Percentiles rank a stretch among this genome's conserved stretches.
These are phyloP conservation scores for Bombus difficillimus DNA, from an alignment of 1,140 invertebrate species.

Conservation along the genomic window DNA sequence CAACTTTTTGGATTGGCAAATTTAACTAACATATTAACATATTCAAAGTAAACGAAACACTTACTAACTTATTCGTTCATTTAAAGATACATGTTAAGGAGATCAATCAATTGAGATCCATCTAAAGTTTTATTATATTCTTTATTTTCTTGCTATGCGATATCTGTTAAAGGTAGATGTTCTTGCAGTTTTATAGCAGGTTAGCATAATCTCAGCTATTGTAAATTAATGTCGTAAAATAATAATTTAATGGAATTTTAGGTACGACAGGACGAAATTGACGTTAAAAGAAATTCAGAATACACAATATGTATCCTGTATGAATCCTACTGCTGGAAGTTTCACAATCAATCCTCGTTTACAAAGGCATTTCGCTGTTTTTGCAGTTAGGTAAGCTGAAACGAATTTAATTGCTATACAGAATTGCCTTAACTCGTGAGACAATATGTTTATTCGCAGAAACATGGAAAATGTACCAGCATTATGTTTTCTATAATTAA, in stretches of 20 bases:
- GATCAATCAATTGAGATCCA: too few species aligned
- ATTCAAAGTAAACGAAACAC: background rate
- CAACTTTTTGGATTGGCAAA: background rate
- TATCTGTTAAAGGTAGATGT: too few species aligned
- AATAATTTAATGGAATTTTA: slow-evolving; percentile 36
- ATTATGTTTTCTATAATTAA: background rate
- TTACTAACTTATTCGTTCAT: background rate
- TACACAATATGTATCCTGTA: slow-evolving; percentile 96
- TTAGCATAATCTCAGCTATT: too few species aligned
- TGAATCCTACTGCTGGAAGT: slow-evolving; percentile 98
- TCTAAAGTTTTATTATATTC: too few species aligned
- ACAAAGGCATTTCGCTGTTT: slow-evolving; percentile 96
- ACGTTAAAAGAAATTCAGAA: slow-evolving; percentile 96
- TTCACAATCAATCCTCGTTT: slow-evolving; percentile 96
- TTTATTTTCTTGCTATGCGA: too few species aligned
- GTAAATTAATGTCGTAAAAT: background rate
- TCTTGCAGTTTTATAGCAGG: too few species aligned
- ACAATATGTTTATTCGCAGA: background rate
- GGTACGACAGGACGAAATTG: slow-evolving; percentile 93
- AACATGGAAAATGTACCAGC: background rate
- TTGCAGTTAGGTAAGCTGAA: slow-evolving; percentile 88
- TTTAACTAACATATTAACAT: background rate
- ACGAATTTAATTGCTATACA: background rate
- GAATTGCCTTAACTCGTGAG: background rate
- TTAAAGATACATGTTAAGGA: background rate